These are phyloP conservation scores for Agriopis leucophaearia DNA, from an alignment of 2,888 invertebrate species.

Conservation along the genomic window DNA sequence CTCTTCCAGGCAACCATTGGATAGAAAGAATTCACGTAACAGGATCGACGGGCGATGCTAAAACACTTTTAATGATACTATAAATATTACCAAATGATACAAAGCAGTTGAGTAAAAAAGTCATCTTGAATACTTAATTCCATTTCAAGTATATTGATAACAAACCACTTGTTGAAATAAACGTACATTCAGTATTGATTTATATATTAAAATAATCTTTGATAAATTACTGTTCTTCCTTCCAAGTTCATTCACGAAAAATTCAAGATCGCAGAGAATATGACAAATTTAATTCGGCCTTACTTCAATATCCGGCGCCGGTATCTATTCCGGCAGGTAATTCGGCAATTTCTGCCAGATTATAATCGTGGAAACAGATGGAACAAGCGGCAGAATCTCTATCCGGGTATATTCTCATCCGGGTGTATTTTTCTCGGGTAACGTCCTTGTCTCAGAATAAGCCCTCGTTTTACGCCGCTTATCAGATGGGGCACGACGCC, in stretches of 20 bases:
- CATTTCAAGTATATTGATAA: background rate
- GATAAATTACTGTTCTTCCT: constrained; percentile 13
- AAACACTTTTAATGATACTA: too few species aligned
- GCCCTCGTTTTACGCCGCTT: constrained; percentile 18
- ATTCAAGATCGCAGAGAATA: constrained; percentile 20
- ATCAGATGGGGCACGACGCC: constrained; percentile 24
- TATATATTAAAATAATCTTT: constrained; percentile 13
- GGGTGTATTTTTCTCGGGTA: constrained; percentile 11
- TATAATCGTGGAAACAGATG: constrained; percentile 25
- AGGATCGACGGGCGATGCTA: too few species aligned
- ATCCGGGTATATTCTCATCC: constrained; percentile 23
- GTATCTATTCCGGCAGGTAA: constrained; percentile 56
- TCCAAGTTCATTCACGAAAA: constrained; percentile 15
- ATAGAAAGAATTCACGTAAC: too few species aligned
- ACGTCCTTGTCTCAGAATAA: constrained; percentile 21
- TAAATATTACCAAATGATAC: too few species aligned
- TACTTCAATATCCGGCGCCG: constrained; percentile 53
- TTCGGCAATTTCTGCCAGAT: constrained; percentile 43
- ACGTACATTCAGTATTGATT: constrained; percentile 2
- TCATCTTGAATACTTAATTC: background rate
- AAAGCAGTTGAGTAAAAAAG: too few species aligned
- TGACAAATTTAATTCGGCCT: constrained; percentile 49
- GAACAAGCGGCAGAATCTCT: constrained; percentile 11
- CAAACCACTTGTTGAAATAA: background rate
- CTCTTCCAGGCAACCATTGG: too few species aligned